phyloP scores from a whole-genome alignment of 1,140 invertebrate species.

The Halotydeus destructor region DNA sequence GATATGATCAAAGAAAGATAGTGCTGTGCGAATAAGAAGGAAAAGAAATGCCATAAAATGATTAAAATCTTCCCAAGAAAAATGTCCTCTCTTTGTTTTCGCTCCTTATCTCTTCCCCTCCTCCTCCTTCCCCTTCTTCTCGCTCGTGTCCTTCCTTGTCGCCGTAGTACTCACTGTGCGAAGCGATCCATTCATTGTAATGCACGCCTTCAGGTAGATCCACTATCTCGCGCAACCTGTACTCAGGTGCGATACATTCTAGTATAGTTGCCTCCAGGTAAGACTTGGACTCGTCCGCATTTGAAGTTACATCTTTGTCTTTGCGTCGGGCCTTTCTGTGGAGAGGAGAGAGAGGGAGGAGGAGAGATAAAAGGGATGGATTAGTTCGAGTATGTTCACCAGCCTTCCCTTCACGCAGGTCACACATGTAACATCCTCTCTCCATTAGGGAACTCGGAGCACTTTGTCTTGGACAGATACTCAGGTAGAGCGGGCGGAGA shows the following conservation, averaged over 20 bases:
- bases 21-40: slow-evolving; percentile 39
- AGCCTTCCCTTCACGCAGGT: no score
- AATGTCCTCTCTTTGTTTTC: slow-evolving; percentile 2
- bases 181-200: slow-evolving; percentile 95
- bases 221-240: slow-evolving; percentile 73
- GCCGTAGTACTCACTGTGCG: slow-evolving; percentile 57
- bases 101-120: background rate
- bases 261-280: slow-evolving; percentile 71
- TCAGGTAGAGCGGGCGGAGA: no score
- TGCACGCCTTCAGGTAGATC: slow-evolving; percentile 78
- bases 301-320: slow-evolving; percentile 39
- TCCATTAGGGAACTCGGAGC: no score
- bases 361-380: no score
- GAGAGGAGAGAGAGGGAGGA: slow-evolving; percentile 12
- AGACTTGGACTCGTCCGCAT: slow-evolving; percentile 60
- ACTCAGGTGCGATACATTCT: slow-evolving; percentile 64
- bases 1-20: slow-evolving; percentile 93
- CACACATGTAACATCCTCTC: no score
- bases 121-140: background rate
- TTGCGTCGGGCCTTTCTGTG: slow-evolving; percentile 88
- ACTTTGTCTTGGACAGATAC: no score
- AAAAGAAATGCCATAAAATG: background rate
- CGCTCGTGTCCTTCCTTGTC: background rate
- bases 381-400: no score
- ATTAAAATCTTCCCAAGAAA: slow-evolving; percentile 6